These are phyloP conservation scores for Heliconius congener DNA, from an alignment of 1,140 invertebrate species.

Conservation along the genomic window DNA sequence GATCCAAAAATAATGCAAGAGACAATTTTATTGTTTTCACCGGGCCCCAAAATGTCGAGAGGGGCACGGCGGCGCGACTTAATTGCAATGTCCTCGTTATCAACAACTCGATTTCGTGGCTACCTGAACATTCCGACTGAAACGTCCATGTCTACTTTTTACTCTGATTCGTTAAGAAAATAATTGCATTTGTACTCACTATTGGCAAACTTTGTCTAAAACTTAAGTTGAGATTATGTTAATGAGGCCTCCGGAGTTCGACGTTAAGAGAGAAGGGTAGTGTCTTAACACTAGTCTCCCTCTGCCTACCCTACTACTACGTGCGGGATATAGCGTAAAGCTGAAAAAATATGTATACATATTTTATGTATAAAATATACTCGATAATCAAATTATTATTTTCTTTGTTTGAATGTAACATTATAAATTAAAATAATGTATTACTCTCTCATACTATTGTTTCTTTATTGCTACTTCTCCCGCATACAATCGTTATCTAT, in stretches of 20 bases:
- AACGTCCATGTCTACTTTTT: slow-evolving; percentile 32
- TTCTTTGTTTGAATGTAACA: neutral
- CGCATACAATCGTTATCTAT: neutral
- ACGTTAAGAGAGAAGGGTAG: no score
- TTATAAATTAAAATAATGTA: neutral
- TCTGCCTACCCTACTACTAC: no score
- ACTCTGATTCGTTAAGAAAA: slow-evolving; percentile 30
- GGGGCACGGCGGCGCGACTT: slow-evolving; percentile 43
- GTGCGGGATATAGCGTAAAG: no score
- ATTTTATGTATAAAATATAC: no score
- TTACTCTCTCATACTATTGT: no score
- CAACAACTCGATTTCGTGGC: slow-evolving; percentile 35
- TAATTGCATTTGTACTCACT: slow-evolving; percentile 25
- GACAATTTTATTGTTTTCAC: slow-evolving; percentile 47
- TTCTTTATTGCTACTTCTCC: neutral
- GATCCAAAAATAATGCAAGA: slow-evolving; percentile 40
- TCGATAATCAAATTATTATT: no score
- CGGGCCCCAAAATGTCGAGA: slow-evolving; percentile 44
- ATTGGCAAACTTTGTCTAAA: slow-evolving; percentile 12
- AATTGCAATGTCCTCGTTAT: slow-evolving; percentile 60
- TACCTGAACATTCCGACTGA: slow-evolving; percentile 46
- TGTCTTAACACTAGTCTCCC: no score
- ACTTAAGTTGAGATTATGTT: neutral
- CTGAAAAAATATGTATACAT: no score
- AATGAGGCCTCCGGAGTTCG: neutral